Base-by-base conservation (phyloP, 2,797 vertebrate genomes). In the Micromesistius poutassou region DNA sequence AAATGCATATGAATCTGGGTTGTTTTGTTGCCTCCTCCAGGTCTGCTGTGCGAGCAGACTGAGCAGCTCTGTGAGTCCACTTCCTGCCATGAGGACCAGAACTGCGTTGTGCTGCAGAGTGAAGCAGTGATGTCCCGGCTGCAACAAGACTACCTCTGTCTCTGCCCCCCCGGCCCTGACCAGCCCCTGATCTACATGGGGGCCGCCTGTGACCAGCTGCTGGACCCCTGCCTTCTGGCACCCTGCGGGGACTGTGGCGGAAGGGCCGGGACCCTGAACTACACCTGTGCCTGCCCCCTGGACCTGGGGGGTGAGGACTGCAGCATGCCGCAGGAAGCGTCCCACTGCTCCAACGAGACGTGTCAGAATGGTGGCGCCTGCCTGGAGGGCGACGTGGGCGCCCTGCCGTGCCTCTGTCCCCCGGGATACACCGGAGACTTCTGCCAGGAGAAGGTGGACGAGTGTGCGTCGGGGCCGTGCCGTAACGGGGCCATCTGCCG, bases 401-500 rank as follows among this genome's bases (percentile, higher is more conserved):
- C 89, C 0, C 93, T 77, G 78, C 55, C 35, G 71, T 98, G 97
- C 86, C 78, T 78, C 28, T 98, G 97, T 87, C 87, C 4, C 1
- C 85, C 87, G 1, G 96, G 96, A 16, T 95, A 93, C 78, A 77
- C 81, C 1, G 96, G 96, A 0, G 80, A 28, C 8, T 66, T 86
- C 80, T 98, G 97, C 28, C 93, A 94, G 78, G 89, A 91, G 55
- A 81, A 96, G 79, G 22, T 91, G 0, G 91, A 96, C 0, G 94
- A 96, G 78, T 98, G 97, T 71, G 77, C 78, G 25, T 96, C 96
- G 0, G 88, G 84, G 22, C 97, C 97, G 0, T 99, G 98, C 90
- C 92, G 93, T 79, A 98, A 99, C 0, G 97, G 97, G 0, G 98
- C 98, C 81, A 96, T 99, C 89, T 99, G 98, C 82, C 82, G 94